Percentiles rank a stretch among this genome's conserved stretches.
Conservation (phyloP, 1,140 invertebrate genomes). For the Calosoma granatense region DNA sequence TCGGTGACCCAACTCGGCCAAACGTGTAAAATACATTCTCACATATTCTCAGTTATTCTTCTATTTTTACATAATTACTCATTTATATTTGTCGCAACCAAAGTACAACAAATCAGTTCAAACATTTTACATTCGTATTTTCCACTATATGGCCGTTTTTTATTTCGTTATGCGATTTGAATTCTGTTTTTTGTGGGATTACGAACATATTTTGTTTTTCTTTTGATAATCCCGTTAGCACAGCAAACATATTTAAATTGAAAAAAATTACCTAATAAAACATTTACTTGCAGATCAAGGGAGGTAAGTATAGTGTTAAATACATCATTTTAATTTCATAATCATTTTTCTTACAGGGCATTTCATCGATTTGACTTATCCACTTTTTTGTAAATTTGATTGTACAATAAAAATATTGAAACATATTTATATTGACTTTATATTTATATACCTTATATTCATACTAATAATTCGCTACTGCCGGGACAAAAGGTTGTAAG, state of each 20-base stretch:
- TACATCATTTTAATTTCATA: not conserved
- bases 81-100: not conserved
- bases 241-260: slow-evolving; percentile 3
- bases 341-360: not conserved
- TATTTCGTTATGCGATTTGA: not conserved
- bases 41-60: too few relatives aligned
- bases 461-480: too few relatives aligned
- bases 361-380: not conserved
- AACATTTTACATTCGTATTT: not conserved
- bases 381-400: not conserved
- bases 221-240: not conserved
- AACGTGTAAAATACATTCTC: not conserved
- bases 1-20: not conserved
- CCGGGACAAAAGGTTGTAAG: too few relatives aligned
- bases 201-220: not conserved
- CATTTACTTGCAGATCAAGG: not conserved
- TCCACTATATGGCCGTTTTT: not conserved
- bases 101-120: too few relatives aligned
- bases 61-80: not conserved
- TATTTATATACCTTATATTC: too few relatives aligned
- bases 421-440: too few relatives aligned
- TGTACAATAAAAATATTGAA: not conserved
- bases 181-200: too few relatives aligned
- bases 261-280: not conserved
- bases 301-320: not conserved